Percentiles rank a stretch among this genome's conserved stretches.
Evolutionary conservation across 2,888 invertebrate species (phyloP).

Genomic region (Petrolisthes manimaculis): DNA sequence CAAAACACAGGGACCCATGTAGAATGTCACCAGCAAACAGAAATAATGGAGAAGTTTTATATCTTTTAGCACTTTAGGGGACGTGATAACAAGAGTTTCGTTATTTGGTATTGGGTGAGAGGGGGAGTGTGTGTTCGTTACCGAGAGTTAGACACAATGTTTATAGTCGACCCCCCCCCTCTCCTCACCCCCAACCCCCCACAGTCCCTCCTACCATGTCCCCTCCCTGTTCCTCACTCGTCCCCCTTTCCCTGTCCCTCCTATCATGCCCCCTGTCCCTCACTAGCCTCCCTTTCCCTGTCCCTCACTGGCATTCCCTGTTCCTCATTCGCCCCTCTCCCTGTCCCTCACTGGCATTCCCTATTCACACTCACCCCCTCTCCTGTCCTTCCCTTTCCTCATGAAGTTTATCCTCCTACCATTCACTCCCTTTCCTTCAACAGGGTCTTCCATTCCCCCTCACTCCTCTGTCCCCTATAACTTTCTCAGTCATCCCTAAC

Average conservation of each 20-base stretch:
- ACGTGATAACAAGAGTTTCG: slow-evolving; percentile 11
- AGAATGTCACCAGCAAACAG: too few relatives aligned
- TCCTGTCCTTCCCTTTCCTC: not conserved
- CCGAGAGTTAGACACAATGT: not conserved
- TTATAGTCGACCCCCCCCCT: not conserved
- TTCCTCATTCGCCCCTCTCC: not conserved
- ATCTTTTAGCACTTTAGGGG: slow-evolving; percentile 4
- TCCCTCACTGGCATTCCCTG: not conserved
- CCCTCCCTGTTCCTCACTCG: not conserved
- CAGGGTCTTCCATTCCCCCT: not conserved
- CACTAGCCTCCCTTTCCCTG: not conserved
- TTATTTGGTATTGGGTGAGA: slow-evolving; percentile 14
- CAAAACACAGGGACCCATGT: too few relatives aligned
- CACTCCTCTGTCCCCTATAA: not conserved
- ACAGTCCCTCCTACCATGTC: not conserved
- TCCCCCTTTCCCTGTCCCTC: not conserved
- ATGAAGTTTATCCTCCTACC: not conserved
- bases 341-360: not conserved
- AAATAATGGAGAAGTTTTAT: slow-evolving; percentile 5
- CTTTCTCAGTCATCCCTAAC: not conserved
- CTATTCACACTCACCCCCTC: not conserved
- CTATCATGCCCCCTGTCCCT: not conserved
- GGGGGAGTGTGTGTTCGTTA: not conserved
- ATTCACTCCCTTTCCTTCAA: not conserved
- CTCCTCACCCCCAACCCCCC: not conserved